Base-by-base conservation (phyloP, 1,140 invertebrate species). In the Hydropsyche tenuis region DNA sequence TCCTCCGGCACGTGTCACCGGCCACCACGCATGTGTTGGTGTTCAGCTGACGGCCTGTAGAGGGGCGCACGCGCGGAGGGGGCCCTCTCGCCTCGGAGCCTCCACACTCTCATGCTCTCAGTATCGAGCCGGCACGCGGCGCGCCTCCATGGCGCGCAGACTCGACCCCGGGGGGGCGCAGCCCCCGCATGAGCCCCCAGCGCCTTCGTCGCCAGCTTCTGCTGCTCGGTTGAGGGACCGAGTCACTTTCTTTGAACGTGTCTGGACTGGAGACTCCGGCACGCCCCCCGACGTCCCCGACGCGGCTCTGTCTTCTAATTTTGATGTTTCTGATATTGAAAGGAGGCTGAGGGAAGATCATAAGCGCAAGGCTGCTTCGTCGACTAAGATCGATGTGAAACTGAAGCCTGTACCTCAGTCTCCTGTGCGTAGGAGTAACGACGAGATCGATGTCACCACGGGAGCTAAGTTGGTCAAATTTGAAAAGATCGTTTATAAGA, bases 241-340 rank as follows among this genome's bases (percentile, higher is more conserved):
- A 78, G 91, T 94, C 69, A 89, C 85, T 65, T 92, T 92, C 81
- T 93, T 91, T 81, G 92, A 94, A 78, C 89, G 91, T 81, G 87
- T 93, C 20, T 93, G 91, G 90, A 87, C 87, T 22, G 79, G 77
- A 1, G 78, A 78, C 5, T 80, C 82, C 14, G 78, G 77, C 56
- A 84, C 86, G 63, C 81, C 82, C 14, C 66, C 82, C 37, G 85
- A 85, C 72, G 79, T 80, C 30, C 51, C 73, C 14, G 80, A 80
- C 51, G 80, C 81, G 12, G 82, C 83, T 25, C 81, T 73, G 78
- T 86, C 20, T 3, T 60, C 20, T n/a, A n/a, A n/a, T n/a, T n/a
- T n/a, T n/a, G 82, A 90, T 79, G 88, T 89, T 7, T 85, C 86
- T 46, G 88, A 89, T 56, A 86, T 90, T 75, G 89, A 90, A 78